phyloP scores from a whole-genome alignment of 2,888 invertebrate genomes.

The Lepidochitona cinerea region DNA sequence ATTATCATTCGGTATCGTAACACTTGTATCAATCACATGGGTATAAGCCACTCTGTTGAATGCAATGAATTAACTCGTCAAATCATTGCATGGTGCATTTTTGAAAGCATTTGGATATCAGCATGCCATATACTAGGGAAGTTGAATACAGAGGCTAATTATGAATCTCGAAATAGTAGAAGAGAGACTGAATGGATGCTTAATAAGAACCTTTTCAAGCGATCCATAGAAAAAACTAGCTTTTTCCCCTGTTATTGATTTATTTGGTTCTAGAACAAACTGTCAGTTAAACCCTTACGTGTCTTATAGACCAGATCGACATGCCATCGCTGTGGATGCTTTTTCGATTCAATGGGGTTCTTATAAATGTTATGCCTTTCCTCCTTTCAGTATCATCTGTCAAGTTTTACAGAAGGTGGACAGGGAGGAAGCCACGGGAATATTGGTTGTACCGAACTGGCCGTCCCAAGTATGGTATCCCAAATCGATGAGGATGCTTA shows the following conservation, averaged over 20 bases:
- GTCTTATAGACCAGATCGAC: constrained; percentile 10
- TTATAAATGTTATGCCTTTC: too few relatives aligned
- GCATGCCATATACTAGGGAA: constrained; percentile 6
- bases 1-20: too few relatives aligned
- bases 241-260: constrained; percentile 2
- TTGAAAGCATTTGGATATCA: not conserved
- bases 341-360: too few relatives aligned
- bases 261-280: constrained; percentile 15
- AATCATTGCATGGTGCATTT: not conserved
- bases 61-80: not conserved
- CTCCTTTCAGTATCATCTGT: too few relatives aligned
- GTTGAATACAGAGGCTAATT: constrained; percentile 9
- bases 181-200: constrained; percentile 5
- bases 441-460: constrained; percentile 18
- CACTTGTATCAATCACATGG: not conserved
- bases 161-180: not conserved
- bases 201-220: not conserved
- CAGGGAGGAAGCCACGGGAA: constrained; percentile 12
- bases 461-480: too few relatives aligned
- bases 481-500: constrained; percentile 2
- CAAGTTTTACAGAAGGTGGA: too few relatives aligned
- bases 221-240: not conserved
- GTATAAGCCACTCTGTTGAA: not conserved
- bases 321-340: constrained; percentile 13
- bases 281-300: not conserved